Conservation (phyloP, 2,888 invertebrate genomes). For the Nephrotoma appendiculata region DNA sequence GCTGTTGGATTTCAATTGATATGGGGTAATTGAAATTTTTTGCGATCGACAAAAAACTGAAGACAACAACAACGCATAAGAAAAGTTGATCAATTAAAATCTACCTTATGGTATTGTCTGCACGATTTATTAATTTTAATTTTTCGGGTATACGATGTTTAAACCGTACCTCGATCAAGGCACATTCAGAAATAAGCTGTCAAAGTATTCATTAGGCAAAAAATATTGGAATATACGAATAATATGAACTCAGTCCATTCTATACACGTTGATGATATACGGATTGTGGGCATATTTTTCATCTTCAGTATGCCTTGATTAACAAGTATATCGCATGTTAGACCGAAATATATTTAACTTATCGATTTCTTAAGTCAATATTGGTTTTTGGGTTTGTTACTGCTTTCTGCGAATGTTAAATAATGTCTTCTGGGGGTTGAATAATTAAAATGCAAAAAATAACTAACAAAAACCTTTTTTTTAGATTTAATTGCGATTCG, state of each 20-base stretch:
- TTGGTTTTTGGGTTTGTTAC: not conserved
- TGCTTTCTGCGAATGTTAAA: not conserved
- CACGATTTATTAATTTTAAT: not conserved
- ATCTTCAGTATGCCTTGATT: not conserved
- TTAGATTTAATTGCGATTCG: not conserved
- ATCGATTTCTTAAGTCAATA: not conserved
- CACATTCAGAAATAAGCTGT: not conserved
- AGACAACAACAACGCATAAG: not conserved
- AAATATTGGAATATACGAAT: not conserved
- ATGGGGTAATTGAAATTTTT: not conserved
- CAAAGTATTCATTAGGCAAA: not conserved
- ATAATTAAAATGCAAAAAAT: not conserved
- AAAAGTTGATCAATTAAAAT: not conserved
- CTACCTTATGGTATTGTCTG: not conserved
- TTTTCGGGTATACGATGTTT: not conserved
- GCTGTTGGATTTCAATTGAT: not conserved
- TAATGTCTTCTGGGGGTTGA: not conserved
- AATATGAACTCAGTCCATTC: not conserved
- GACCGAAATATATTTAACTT: not conserved
- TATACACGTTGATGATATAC: not conserved
- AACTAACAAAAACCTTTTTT: not conserved
- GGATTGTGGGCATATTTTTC: not conserved
- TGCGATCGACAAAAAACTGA: not conserved
- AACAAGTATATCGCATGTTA: not conserved
- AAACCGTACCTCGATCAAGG: not conserved